These are phyloP conservation scores for Pithys albifrons DNA, from an alignment of 2,113 vertebrate genomes.

Conservation along the genomic window DNA sequence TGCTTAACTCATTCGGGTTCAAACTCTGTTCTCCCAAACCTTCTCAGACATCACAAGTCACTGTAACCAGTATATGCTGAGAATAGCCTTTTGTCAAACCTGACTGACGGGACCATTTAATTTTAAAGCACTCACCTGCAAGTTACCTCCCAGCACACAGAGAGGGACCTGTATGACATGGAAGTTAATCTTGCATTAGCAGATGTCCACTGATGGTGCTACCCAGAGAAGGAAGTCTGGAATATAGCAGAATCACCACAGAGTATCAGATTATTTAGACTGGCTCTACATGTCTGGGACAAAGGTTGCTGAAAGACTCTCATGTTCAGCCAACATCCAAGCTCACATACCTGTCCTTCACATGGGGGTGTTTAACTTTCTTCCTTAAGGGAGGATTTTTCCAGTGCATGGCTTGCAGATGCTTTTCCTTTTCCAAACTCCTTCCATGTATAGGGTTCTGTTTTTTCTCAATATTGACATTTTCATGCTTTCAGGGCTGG, in stretches of 20 bases:
- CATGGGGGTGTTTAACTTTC: not conserved
- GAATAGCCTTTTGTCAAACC: not conserved
- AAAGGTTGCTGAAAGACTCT: not conserved
- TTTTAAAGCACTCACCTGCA: not conserved
- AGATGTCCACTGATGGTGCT: not conserved
- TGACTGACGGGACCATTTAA: not conserved
- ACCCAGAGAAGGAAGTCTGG: not conserved
- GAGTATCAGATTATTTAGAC: not conserved
- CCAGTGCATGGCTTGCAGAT: not conserved
- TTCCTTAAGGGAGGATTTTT: not conserved
- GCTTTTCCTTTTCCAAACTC: not conserved
- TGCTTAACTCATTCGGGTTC: not conserved
- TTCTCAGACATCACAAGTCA: not conserved
- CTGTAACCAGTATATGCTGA: not conserved
- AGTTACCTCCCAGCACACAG: not conserved
- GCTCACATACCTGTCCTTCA: not conserved
- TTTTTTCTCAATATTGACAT: not conserved
- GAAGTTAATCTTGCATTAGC: not conserved
- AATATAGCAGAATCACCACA: not conserved
- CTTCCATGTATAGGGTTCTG: not conserved
- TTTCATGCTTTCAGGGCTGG: not conserved
- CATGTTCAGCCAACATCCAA: rapidly evolving
- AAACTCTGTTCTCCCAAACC: not conserved
- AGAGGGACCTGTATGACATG: too few species aligned
- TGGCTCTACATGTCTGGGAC: not conserved